Base-by-base conservation (phyloP, 1,140 invertebrate species). In the Aphelenchoides avenae region DNA sequence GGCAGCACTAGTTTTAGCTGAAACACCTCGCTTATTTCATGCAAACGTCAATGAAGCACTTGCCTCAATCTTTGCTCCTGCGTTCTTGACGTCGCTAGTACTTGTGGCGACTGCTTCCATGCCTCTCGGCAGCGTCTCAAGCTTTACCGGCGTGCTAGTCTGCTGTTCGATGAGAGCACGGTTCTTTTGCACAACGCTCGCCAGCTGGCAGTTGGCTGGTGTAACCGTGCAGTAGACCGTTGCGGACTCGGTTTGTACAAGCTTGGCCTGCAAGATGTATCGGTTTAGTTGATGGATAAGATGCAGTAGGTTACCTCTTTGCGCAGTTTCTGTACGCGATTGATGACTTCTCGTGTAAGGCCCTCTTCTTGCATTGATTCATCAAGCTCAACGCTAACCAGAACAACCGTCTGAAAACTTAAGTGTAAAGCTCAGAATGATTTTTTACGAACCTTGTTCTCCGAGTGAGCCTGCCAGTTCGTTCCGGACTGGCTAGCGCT, bases 291-390 rank as follows among this genome's bases (percentile, higher is more conserved):
- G 47, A 20, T 50, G 15, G 36, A 7, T 31, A 52, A 13, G 26
- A 26, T 27, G 11, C n/a, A 13, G n/a, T 42, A 6, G 20, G 1
- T 13, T 22, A 59, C 57, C 33, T 49, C 91, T 78, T 98, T 98
- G n/a, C 94, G 82, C 0, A 98, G 80, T 79, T 94, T 95, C 75
- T 99, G 95, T 34, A 99, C 84, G 39, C 93, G 84, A 77, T 97
- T 98, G 26, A 95, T 90, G 6, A 98, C 85, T 81, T 98, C 94
- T 54, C 94, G 82, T 18, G 64, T 47, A 20, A 75, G 44, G 37
- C 75, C 68, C 44, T 67, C 62, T 26, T 71, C 57, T 2, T 56
- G 15, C 9, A 73, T 48, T 5, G 43, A 33, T 20, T 75, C 58
- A 44, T 77, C 69, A 34, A 59, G 31, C 6, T 48, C 50, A 2